Base-by-base conservation (phyloP, 2,888 invertebrate genomes). In the Synanthedon tipuliformis region DNA sequence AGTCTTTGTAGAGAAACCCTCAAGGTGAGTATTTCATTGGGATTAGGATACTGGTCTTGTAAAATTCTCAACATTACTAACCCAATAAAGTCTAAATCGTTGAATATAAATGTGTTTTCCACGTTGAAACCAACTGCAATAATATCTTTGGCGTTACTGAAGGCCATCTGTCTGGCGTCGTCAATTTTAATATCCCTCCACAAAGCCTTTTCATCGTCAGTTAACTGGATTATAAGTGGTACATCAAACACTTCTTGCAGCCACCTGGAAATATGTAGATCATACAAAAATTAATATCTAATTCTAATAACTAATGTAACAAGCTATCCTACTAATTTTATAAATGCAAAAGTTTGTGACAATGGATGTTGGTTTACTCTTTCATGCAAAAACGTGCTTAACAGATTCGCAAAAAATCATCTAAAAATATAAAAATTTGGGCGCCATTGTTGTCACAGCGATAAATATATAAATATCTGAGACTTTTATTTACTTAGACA, bases 181-280 rank as follows among this genome's bases (percentile, higher is more conserved):
- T 98, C 97, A 8, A 98, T 75, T 63, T 93, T 93, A 52, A 99
- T 87, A 73, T 98, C 96, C 74, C 94, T 97, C 99, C 99, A 99
- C 65, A 99, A 88, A 4, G 93, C 95, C 77, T 99, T 99, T 77
- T 99, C 99, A 77, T 99, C 99, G 70, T 99, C 99, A 0, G 99
- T 99, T 69, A 99, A 78, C 78, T 99, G 99, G 60, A 99, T 95
- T 1, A 99, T 93, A 16, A 99, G 84, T 0, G 98, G 98, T 2
- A 98, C 97, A 77, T 98, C 90, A 75, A 99, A 99, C 0, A 94
- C 93, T 58, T 99, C 98, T 83, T 99, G 99, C 3, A 99, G 85
- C 97, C 97, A 98, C 78, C 95, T 95, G 69, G 59, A 84, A 74
- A 57, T 51, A 51, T 4, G 54, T 12, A 11, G 50, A 50, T 48